Conservation (phyloP, 2,888 invertebrate species). For the Actias luna region DNA sequence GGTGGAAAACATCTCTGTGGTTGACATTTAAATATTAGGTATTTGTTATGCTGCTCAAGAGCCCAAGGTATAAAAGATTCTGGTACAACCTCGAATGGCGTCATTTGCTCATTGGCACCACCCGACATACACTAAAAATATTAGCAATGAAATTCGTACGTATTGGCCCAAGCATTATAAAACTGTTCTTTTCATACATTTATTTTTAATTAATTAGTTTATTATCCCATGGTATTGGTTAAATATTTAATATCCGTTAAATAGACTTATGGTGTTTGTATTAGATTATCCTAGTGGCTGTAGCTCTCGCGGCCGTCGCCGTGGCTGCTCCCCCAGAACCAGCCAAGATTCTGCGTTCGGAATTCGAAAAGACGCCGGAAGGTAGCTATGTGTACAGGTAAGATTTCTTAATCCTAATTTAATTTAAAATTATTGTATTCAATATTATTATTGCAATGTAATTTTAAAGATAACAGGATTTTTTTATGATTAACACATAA, state of each 20-base stretch:
- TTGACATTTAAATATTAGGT: constrained; percentile 1
- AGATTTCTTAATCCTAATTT: not conserved
- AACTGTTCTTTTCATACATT: not conserved
- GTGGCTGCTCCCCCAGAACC: constrained; percentile 20
- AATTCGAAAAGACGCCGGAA: constrained; percentile 10
- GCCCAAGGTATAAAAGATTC: constrained; percentile 26
- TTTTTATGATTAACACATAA: no score
- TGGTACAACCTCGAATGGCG: constrained; percentile 16
- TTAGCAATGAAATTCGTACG: constrained; percentile 32
- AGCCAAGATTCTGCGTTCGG: constrained; percentile 17
- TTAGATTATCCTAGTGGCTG: constrained; percentile 27
- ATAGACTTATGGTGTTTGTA: constrained; percentile 1
- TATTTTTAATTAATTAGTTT: not conserved
- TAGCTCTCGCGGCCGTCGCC: constrained; percentile 31
- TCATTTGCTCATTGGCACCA: constrained; percentile 20
- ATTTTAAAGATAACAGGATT: no score
- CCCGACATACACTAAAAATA: constrained; percentile 19
- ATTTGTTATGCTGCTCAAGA: not conserved
- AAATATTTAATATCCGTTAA: not conserved
- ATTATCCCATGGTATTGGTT: not conserved
- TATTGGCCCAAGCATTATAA: not conserved
- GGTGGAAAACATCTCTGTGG: not conserved
- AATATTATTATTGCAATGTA: no score
- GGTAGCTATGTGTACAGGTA: constrained; percentile 21
- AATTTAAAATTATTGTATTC: not conserved